Conservation (phyloP, 2,113 vertebrate species). For the Phoxinus phoxinus region DNA sequence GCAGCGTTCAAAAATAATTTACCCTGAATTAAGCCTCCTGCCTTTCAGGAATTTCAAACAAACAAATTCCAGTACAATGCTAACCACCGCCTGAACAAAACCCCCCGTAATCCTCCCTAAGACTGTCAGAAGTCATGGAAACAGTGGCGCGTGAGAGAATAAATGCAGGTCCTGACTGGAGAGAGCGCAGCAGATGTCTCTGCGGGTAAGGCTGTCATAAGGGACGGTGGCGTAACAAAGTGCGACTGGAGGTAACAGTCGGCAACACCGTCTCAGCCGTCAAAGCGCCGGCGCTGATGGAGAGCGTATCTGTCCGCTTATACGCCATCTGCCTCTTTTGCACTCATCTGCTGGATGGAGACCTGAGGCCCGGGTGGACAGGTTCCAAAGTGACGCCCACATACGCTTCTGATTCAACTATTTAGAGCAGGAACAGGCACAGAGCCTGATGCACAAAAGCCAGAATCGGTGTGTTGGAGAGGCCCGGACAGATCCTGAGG, state of each 20-base stretch:
- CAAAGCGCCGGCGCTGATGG: constrained; percentile 66
- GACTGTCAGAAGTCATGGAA: not conserved
- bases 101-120: not conserved
- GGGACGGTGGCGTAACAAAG: constrained; percentile 49
- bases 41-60: constrained; percentile 28
- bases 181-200: constrained; percentile 22
- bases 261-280: constrained; percentile 60
- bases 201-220: constrained; percentile 42
- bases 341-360: constrained; percentile 66
- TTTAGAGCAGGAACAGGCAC: constrained; percentile 34
- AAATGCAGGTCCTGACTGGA: constrained; percentile 28
- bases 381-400: constrained; percentile 54
- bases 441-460: constrained; percentile 20
- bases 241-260: constrained; percentile 60
- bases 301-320: constrained; percentile 74
- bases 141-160: constrained; percentile 9
- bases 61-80: constrained; percentile 11
- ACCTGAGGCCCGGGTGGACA: constrained; percentile 59
- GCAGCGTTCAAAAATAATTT: constrained; percentile 6
- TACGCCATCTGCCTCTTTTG: constrained; percentile 69
- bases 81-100: constrained; percentile 2
- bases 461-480: constrained; percentile 6
- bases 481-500: constrained; percentile 19
- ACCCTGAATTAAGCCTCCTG: constrained; percentile 35
- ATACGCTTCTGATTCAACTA: constrained; percentile 56